phyloP scores from a whole-genome alignment of 2,113 vertebrate genomes.

The Pelecanoides urinatrix region DNA sequence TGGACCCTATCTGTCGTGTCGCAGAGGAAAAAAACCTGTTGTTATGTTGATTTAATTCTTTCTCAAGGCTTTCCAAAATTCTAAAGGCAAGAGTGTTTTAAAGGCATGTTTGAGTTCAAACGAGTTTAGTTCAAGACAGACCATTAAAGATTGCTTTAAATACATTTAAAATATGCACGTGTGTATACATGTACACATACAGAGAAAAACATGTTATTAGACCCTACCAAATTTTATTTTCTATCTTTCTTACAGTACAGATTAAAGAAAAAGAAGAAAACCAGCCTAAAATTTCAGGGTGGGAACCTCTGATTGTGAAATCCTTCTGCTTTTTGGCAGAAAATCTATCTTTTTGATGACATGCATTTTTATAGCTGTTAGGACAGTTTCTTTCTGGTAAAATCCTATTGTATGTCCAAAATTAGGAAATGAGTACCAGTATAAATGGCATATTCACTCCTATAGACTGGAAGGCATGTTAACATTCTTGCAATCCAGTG shows the following conservation, averaged over 20 bases:
- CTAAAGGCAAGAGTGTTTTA: not conserved
- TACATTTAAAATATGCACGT: not conserved
- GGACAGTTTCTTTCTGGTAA: not conserved
- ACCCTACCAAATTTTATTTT: not conserved
- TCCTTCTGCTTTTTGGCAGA: not conserved
- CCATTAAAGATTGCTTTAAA: not conserved
- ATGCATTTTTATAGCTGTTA: not conserved
- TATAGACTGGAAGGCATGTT: not conserved
- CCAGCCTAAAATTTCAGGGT: not conserved
- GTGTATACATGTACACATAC: not conserved
- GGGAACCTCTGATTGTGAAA: not conserved
- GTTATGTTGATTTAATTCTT: not conserved
- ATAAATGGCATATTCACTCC: not conserved
- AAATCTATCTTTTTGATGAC: not conserved
- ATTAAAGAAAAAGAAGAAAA: not conserved
- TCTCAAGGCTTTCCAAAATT: not conserved
- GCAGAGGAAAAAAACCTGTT: fast-evolving
- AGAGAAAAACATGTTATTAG: not conserved
- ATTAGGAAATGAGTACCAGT: not conserved
- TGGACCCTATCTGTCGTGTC: not conserved
- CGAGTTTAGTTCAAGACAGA: not conserved
- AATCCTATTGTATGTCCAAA: not conserved
- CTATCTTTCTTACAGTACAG: not conserved
- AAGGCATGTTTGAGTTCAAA: not conserved
- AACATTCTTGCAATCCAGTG: not conserved